phyloP scores from a whole-genome alignment of 2,113 vertebrate species.

The Daphoenositta chrysoptera region DNA sequence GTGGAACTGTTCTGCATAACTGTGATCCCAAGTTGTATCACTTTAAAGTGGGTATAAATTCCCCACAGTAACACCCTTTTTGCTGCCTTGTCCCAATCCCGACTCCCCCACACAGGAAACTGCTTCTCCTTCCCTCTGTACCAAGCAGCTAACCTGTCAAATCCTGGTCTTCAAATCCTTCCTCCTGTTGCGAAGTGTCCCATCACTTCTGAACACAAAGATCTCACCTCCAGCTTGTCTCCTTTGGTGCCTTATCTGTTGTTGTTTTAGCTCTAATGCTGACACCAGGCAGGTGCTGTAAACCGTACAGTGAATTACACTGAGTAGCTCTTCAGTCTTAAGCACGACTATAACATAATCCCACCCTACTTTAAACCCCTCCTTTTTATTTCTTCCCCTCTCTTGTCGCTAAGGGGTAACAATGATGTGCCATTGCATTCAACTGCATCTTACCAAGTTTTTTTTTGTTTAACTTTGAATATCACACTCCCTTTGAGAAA shows the following conservation, averaged over 20 bases:
- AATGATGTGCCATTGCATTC: background rate
- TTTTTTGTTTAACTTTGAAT: background rate
- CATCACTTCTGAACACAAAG: background rate
- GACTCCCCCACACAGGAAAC: background rate
- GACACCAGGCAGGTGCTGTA: background rate
- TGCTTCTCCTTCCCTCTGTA: background rate
- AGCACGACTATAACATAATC: background rate
- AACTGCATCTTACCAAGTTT: background rate
- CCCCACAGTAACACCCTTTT: background rate
- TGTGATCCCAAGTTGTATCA: background rate
- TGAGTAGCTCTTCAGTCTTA: background rate
- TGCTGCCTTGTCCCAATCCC: background rate
- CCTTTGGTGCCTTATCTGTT: background rate
- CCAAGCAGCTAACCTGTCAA: background rate
- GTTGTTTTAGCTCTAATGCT: background rate
- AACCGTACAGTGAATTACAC: background rate
- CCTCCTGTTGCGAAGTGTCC: background rate
- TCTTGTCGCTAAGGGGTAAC: background rate
- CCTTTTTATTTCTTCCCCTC: background rate
- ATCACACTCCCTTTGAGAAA: background rate
- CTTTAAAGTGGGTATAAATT: background rate
- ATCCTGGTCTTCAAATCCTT: background rate
- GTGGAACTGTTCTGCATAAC: background rate
- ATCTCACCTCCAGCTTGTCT: background rate
- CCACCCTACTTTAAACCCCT: background rate